A percentile compares a stretch with the other conserved stretches of the same genome.
Conservation (phyloP, 2,797 vertebrate genomes). For the Gila robusta region DNA sequence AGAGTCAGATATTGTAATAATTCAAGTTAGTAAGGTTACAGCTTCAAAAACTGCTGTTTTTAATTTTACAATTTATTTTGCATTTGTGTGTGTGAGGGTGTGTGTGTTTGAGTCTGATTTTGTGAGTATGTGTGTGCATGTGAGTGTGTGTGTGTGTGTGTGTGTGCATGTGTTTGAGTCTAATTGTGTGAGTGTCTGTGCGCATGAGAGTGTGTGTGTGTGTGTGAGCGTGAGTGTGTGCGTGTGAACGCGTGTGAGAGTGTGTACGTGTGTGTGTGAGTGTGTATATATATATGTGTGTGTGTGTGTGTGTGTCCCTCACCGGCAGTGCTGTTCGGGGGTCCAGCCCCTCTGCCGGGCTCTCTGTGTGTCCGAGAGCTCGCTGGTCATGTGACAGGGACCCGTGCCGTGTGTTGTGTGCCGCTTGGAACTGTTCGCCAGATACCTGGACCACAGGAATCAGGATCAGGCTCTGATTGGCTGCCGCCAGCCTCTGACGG, state of each 20-base stretch:
- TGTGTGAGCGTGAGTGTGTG: no score
- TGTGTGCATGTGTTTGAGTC: no score
- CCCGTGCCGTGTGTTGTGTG: conserved; percentile 94
- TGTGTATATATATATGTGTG: not conserved
- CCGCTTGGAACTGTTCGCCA: conserved; percentile 99
- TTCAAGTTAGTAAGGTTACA: no score
- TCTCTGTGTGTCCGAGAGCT: conserved; percentile 93
- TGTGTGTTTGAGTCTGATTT: not conserved
- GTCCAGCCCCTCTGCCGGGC: conserved; percentile 93
- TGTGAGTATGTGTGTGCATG: no score
- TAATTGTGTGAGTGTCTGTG: no score
- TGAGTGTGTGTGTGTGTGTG: not conserved
- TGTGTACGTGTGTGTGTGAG: conserved; percentile 6
- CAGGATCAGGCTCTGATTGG: conserved; percentile 82
- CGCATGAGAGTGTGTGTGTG: no score
- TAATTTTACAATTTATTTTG: no score
- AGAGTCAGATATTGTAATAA: no score
- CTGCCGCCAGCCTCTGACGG: conserved; percentile 38
- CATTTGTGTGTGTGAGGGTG: no score
- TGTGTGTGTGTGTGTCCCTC: conserved; percentile 78
- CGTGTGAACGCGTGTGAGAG: no score
- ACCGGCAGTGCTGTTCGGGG: conserved; percentile 92
- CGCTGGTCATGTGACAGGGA: conserved; percentile 88
- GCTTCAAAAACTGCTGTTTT: no score
- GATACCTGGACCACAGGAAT: conserved; percentile 95